Percentiles rank a stretch among this genome's conserved stretches.
phyloP scores from a whole-genome alignment of 2,797 vertebrate genomes.

The Oryzias sinensis region DNA sequence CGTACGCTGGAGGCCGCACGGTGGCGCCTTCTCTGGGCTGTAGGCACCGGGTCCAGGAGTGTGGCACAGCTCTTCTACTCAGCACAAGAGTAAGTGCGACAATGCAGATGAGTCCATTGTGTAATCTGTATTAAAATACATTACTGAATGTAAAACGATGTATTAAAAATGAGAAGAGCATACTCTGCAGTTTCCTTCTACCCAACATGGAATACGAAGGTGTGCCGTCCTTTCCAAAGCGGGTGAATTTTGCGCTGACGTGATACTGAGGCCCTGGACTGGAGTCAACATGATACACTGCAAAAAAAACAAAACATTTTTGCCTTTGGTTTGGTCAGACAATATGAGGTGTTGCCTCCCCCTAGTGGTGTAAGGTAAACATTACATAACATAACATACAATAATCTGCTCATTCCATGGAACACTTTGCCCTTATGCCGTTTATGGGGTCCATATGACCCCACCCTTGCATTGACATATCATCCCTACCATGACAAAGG shows the following conservation, averaged over 20 bases:
- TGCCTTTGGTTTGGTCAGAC: too few species aligned
- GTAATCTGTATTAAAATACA: neutral
- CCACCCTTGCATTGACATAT: too few species aligned
- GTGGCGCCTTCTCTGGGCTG: slow-evolving; percentile 79
- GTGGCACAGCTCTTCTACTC: slow-evolving; percentile 61
- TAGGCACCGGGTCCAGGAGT: slow-evolving; percentile 86
- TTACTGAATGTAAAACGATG: neutral
- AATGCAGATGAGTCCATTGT: neutral
- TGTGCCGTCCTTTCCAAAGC: slow-evolving; percentile 81
- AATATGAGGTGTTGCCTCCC: slow-evolving; percentile 39
- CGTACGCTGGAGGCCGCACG: slow-evolving; percentile 69
- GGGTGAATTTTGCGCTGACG: slow-evolving; percentile 82
- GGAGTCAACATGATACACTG: slow-evolving; percentile 76
- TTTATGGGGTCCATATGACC: too few species aligned
- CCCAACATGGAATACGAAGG: slow-evolving; percentile 85
- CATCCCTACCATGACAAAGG: too few species aligned
- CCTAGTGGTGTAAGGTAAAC: slow-evolving; percentile 30
- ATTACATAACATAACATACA: slow-evolving; percentile 22
- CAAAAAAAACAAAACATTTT: neutral
- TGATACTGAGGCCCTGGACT: slow-evolving; percentile 86
- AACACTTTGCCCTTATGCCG: too few species aligned
- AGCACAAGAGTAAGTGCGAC: slow-evolving; percentile 33
- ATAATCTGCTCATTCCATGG: too few species aligned
- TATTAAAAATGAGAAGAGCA: slow-evolving; percentile 19
- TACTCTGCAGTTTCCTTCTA: slow-evolving; percentile 69